A percentile compares a stretch with the other conserved stretches of the same genome.
Evolutionary conservation across 2,113 vertebrate genomes (phyloP).

Genomic region (Vanacampus margaritifer): DNA sequence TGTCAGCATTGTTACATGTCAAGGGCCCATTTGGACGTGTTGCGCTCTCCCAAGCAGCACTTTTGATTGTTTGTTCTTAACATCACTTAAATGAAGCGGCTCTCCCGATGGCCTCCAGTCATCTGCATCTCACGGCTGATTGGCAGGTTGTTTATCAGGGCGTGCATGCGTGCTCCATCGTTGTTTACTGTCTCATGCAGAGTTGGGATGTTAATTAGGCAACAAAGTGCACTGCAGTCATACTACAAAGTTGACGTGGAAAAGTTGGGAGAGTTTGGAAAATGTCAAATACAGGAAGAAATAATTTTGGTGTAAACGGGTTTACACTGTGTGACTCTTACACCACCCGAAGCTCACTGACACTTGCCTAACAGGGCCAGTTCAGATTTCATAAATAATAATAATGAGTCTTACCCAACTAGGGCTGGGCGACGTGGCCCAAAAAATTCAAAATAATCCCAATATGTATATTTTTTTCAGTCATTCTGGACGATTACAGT

Average conservation of each 20-base stretch:
- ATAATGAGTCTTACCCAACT: no score
- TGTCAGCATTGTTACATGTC: constrained; percentile 73
- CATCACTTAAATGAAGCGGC: constrained; percentile 59
- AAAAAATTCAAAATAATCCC: no score
- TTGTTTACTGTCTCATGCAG: constrained; percentile 2
- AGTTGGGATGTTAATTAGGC: constrained; percentile 13
- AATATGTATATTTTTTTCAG: no score
- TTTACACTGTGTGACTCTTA: no score
- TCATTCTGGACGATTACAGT: no score
- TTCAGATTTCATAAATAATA: no score
- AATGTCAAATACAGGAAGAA: background rate
- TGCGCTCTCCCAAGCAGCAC: constrained; percentile 42
- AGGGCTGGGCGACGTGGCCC: no score
- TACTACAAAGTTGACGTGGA: background rate
- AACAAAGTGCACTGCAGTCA: background rate
- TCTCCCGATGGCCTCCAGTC: constrained; percentile 48
- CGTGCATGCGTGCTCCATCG: constrained; percentile 14
- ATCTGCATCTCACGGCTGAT: constrained; percentile 36
- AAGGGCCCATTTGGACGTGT: constrained; percentile 50
- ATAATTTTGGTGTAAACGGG: no score
- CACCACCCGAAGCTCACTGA: no score
- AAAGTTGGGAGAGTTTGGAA: background rate
- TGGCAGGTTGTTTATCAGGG: constrained; percentile 50
- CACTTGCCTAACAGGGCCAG: no score
- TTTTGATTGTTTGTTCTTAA: constrained; percentile 70